These are phyloP conservation scores for Spilosoma lubricipeda DNA, from an alignment of 2,888 invertebrate genomes.

Conservation along the genomic window DNA sequence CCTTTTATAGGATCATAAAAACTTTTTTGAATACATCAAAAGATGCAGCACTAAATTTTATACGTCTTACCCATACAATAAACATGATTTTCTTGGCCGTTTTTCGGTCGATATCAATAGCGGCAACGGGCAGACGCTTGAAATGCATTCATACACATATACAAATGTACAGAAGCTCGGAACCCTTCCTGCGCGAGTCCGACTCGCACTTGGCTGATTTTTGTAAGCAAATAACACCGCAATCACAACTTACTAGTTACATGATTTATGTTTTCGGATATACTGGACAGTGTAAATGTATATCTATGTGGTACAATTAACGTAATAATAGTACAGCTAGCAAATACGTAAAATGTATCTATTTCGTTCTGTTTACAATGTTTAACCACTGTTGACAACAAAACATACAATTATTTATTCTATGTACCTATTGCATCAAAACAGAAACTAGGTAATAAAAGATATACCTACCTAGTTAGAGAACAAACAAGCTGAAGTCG, in stretches of 20 bases:
- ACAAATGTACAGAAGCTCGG: too few species aligned
- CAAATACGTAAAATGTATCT: not conserved
- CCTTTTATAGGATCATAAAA: not conserved
- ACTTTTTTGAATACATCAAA: not conserved
- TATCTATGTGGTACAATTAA: not conserved
- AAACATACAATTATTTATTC: not conserved
- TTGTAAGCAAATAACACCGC: too few species aligned
- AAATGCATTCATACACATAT: too few species aligned
- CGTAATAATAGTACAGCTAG: not conserved
- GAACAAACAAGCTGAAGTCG: not conserved
- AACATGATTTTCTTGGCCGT: too few species aligned
- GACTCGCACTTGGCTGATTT: too few species aligned
- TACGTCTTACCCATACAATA: too few species aligned
- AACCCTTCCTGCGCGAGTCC: too few species aligned
- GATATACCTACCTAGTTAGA: too few species aligned
- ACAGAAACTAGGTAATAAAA: not conserved
- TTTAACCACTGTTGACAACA: not conserved
- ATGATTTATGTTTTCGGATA: not conserved
- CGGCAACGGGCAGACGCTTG: too few species aligned
- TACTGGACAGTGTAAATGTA: not conserved
- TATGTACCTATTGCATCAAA: not conserved
- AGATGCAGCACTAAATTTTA: too few species aligned
- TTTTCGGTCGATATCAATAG: too few species aligned
- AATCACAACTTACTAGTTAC: not conserved
- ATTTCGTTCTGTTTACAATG: not conserved